These are phyloP conservation scores for Dryobates pubescens DNA, from an alignment of 2,797 vertebrate genomes.

Conservation along the genomic window DNA sequence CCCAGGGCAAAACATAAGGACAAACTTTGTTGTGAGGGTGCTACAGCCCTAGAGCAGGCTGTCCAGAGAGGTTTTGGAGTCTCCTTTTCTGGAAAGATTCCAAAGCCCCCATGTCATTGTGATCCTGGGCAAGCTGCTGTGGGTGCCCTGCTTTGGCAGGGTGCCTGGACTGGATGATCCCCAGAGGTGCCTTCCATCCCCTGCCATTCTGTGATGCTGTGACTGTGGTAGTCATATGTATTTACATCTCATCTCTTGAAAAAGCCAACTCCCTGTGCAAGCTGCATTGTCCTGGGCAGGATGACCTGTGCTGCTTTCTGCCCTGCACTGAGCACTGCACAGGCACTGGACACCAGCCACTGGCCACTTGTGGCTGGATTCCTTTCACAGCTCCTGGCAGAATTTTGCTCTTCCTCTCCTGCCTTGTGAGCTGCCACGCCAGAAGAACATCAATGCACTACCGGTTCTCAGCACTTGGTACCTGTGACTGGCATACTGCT, in stretches of 20 bases:
- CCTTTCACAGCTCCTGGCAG: background rate
- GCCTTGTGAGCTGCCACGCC: background rate
- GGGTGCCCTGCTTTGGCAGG: no score
- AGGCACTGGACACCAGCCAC: background rate
- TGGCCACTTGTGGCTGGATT: background rate
- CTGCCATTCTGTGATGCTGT: no score
- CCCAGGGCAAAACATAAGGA: no score
- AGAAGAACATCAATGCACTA: background rate
- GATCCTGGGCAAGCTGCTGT: no score
- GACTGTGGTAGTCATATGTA: accelerated
- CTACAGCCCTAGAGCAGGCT: no score
- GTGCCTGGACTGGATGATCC: no score
- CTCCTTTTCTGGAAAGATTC: no score
- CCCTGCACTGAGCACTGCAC: background rate
- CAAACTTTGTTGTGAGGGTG: no score
- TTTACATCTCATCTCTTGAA: background rate
- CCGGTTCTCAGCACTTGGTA: background rate
- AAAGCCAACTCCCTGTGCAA: background rate
- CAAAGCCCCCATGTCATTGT: no score
- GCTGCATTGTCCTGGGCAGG: background rate
- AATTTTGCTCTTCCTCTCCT: background rate
- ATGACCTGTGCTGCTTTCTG: background rate
- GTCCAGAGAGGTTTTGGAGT: no score
- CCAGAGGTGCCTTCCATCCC: no score
- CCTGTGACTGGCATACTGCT: background rate